Conservation (phyloP, 2,797 vertebrate species). For the Eidolon dupreanum region DNA sequence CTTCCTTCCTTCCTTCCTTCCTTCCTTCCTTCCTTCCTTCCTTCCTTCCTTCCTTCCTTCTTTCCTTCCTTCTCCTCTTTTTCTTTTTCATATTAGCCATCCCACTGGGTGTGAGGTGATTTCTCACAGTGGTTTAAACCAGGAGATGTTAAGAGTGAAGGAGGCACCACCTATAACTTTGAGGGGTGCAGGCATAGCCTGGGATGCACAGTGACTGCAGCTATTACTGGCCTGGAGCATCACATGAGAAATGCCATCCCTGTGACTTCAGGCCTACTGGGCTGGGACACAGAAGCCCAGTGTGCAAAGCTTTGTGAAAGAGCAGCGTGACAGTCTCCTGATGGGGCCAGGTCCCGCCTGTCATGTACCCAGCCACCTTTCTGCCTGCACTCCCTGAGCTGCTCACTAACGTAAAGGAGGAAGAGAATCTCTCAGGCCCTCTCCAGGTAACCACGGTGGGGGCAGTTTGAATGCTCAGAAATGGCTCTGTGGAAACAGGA, state of each 20-base stretch:
- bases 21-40: too few relatives aligned
- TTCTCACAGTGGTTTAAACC: neutral
- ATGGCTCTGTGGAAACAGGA: constrained; percentile 64
- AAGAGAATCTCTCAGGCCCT: constrained; percentile 32
- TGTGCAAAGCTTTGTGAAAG: neutral
- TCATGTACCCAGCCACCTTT: neutral
- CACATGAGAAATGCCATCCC: accelerated
- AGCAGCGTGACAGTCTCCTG: neutral
- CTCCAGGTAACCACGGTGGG: constrained; percentile 37
- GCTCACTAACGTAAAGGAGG: neutral
- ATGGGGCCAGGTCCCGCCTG: neutral
- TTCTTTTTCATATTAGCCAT: neutral
- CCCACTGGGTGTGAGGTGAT: neutral
- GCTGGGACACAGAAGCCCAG: neutral
- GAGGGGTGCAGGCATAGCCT: too few relatives aligned
- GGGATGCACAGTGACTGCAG: neutral
- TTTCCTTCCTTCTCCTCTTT: neutral
- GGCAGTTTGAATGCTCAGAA: constrained; percentile 75
- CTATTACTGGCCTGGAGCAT: neutral
- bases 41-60: too few relatives aligned
- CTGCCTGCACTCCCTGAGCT: neutral
- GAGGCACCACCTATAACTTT: neutral
- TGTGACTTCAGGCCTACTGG: neutral
- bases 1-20: too few relatives aligned
- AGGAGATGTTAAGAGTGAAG: neutral